These are phyloP conservation scores for Cryptops parisi DNA, from an alignment of 2,888 invertebrate genomes.

Conservation along the genomic window DNA sequence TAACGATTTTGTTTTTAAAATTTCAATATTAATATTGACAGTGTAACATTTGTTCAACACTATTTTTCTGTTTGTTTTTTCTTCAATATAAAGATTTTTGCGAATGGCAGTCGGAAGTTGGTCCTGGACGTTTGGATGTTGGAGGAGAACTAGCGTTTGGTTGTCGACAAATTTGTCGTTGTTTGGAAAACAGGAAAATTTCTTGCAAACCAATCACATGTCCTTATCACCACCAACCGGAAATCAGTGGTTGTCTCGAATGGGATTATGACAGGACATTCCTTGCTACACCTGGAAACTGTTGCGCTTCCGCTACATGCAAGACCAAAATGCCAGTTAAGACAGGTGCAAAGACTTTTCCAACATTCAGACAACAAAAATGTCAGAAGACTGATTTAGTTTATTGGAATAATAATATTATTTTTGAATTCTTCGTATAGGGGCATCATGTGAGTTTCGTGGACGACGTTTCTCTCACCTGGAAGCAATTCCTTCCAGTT, in stretches of 20 bases:
- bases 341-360: no score
- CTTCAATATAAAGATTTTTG: no score
- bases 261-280: constrained; percentile 7
- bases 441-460: constrained; percentile 64
- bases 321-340: constrained; percentile 1
- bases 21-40: not conserved
- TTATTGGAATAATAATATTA: no score
- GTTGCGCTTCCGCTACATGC: constrained; percentile 6
- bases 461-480: constrained; percentile 55
- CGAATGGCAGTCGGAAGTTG: constrained; percentile 1
- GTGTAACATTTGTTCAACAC: not conserved
- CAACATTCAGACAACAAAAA: no score
- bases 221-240: constrained; percentile 6
- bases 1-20: not conserved
- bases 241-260: constrained; percentile 8
- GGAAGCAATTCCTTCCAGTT: constrained; percentile 60
- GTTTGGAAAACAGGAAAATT: constrained; percentile 2
- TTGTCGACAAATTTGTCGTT: constrained; percentile 3
- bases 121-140: not conserved
- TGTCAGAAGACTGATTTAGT: no score
- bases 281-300: constrained; percentile 5
- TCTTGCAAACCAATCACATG: not conserved
- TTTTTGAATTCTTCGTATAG: no score
- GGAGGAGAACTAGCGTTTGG: constrained; percentile 2
- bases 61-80: no score